Base-by-base conservation (phyloP, 2,797 vertebrate species). In the Hybognathus amarus region DNA sequence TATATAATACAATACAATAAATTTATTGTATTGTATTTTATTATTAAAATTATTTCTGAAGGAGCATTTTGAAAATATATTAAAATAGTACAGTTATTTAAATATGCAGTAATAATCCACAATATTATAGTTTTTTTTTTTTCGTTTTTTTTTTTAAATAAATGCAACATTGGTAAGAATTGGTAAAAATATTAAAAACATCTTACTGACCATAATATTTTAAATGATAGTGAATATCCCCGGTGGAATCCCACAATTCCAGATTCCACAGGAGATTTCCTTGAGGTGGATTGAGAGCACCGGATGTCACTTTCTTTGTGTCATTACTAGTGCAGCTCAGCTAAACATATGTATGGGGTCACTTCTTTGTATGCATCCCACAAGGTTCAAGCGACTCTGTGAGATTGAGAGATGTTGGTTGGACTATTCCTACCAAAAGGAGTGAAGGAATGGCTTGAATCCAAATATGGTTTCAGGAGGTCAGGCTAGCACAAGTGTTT, bases 361-460 rank as follows among this genome's bases (percentile, higher is more conserved):
- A 45, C 40, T 75, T 56, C 22, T 24, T 11, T 77, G 40, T 40
- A 45, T 47, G 24, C n/a, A 45, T 27, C 24, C 18, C 40, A 64
- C 40, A 33, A 9, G 59, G 24, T 77, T 77, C 59, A 64, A 66
- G 18, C 42, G 73, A 40, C n/a, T 13, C 2, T 66, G 70, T 54
- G n/a, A 56, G n/a, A 50, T 2, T n/a, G 33, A 75, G 80, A 83
- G 36, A 68, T 56, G 50, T 75, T 42, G 5, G 71, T 64, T 75
- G 33, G 10, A 66, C 42, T 54, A 13, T 66, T 82, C 71, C 2
- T 40, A 30, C 80, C 61, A 82, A 66, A 42, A 82, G 33, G 33
- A 76, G 61, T 9, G 61, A 82, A 20, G 15, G 47, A 68, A 83
- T 24, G 59, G 61, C 24, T 67, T 75, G 18, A 82, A 67, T 50